Base-by-base conservation (phyloP, 2,113 vertebrate genomes). In the Choloepus hoffmanni region DNA sequence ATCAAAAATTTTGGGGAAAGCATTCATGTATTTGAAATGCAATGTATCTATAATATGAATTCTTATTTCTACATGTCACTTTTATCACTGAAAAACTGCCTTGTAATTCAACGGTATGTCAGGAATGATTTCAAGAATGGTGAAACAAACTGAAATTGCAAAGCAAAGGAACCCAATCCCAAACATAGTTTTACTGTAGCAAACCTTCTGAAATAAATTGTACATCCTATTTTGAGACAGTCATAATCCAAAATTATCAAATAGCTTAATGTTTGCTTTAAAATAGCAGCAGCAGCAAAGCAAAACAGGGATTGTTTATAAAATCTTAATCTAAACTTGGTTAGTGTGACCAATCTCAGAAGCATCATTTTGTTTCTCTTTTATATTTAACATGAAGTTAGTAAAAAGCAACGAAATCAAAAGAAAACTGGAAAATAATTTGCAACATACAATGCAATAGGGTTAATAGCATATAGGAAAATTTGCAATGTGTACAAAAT, bases 361-460 rank as follows among this genome's bases (percentile, higher is more conserved):
- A 84, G 28, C 45, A 85, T 63, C 43, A 79, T 68, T 85, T 60
- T 83, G 77, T 79, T 60, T 74, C 23, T 30, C 26, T 83, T 77
- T 96, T 76, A 85, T 50, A 95, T 36, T 70, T 88, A 87, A 74
- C 48, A 63, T 74, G 26, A 65, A 70, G 73, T 96, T 96, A 96
- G 84, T 94, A 94, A 89, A 87, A 96, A 95, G 77, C 65, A 97
- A 76, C 28, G 86, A 84, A 94, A 91, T 89, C 63, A 96, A 92
- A 89, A 93, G 13, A 92, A 95, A 85, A 73, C 45, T 68, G 91
- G 76, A 95, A 96, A 68, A 97, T 55, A 94, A 36, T 82, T 24
- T 94, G 84, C 85, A 86, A 70, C 40, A 93, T 23, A 86, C 5
- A 90, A 89, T 28, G 91, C 65, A 86, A 13, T 43, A 88, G 65